phyloP scores from a whole-genome alignment of 2,797 vertebrate genomes.

The Parauchenoglanis ngamensis region DNA sequence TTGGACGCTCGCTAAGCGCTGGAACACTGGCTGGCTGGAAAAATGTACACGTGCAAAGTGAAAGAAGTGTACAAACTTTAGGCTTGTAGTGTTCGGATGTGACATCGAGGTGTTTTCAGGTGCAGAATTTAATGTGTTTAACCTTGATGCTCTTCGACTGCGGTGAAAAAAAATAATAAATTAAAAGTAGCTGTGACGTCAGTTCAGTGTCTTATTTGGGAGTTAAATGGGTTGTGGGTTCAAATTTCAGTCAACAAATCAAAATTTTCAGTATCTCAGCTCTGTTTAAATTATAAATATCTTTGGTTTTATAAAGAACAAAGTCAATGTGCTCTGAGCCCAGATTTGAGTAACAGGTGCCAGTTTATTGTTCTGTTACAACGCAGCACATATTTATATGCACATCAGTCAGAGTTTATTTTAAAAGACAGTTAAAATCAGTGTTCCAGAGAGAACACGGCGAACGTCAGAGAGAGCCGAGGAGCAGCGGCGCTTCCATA shows the following conservation, averaged over 20 bases:
- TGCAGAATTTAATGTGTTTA: background rate
- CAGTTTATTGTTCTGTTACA: background rate
- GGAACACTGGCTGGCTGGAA: too few species aligned
- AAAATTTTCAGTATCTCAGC: background rate
- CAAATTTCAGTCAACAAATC: background rate
- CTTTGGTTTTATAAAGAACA: background rate
- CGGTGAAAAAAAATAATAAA: background rate
- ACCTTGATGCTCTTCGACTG: background rate
- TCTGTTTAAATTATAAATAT: background rate
- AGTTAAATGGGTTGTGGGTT: background rate
- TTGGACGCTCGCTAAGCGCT: too few species aligned
- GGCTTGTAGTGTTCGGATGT: background rate
- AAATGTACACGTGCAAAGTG: too few species aligned
- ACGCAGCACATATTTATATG: background rate
- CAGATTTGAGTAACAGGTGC: background rate
- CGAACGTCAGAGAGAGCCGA: background rate
- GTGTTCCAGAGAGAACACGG: background rate
- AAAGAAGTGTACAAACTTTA: background rate
- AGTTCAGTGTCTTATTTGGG: background rate
- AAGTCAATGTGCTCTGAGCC: background rate
- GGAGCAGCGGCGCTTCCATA: constrained; percentile 1
- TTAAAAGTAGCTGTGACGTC: background rate
- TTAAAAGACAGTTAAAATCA: background rate
- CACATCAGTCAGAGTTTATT: background rate
- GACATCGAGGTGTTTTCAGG: background rate